Evolutionary conservation across 2,113 vertebrate species (phyloP).

Genomic region (Ceyx melanurus): DNA sequence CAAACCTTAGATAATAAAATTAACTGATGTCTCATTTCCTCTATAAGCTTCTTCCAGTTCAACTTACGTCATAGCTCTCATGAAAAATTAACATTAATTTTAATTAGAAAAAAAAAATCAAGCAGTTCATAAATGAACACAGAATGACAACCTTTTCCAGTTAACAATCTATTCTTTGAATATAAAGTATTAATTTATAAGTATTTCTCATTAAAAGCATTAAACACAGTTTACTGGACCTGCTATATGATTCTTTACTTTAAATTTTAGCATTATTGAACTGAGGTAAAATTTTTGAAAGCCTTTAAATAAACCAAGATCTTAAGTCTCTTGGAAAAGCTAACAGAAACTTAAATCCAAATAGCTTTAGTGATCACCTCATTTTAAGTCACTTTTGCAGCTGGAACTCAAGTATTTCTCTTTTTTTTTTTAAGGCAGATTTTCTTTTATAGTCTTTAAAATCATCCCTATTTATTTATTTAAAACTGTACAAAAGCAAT

Average conservation of each 20-base stretch:
- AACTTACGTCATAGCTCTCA: constrained; percentile 15
- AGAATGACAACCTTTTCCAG: background rate
- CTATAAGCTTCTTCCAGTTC: background rate
- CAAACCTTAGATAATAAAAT: constrained; percentile 32
- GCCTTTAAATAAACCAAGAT: background rate
- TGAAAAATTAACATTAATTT: constrained; percentile 39
- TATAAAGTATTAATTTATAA: background rate
- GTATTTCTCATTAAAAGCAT: background rate
- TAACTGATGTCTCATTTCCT: constrained; percentile 13
- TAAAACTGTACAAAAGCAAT: background rate
- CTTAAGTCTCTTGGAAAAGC: background rate
- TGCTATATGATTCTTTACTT: background rate
- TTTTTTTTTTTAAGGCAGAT: background rate
- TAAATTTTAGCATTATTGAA: background rate
- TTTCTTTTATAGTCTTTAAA: background rate
- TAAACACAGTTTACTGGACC: background rate
- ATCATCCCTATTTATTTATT: background rate
- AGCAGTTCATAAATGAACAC: background rate
- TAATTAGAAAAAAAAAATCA: constrained; percentile 5
- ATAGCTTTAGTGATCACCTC: background rate
- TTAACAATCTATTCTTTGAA: background rate
- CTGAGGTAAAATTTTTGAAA: background rate
- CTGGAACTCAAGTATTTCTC: background rate
- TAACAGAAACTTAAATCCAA: background rate
- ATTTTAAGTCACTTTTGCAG: background rate